A percentile compares a stretch with the other conserved stretches of the same genome.
phyloP scores from a whole-genome alignment of 2,888 invertebrate genomes.

The Aleiodes leptofemur region DNA sequence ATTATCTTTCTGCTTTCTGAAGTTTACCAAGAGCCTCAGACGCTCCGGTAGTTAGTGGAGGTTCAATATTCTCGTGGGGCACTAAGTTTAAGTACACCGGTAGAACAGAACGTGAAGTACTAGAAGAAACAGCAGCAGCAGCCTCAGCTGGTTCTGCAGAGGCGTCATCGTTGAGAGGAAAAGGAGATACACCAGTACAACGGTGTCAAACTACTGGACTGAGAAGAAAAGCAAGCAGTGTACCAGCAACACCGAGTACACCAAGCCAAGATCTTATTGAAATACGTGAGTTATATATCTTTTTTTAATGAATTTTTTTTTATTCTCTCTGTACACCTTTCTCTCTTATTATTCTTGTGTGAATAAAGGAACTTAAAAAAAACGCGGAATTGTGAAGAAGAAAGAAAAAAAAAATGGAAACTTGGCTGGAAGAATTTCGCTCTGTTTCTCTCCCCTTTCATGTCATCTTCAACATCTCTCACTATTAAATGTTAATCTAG shows the following conservation, averaged over 20 bases:
- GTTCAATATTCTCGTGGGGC: slow-evolving; percentile 94
- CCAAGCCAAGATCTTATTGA: slow-evolving; percentile 82
- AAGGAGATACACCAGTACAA: slow-evolving; percentile 78
- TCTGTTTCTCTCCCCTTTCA: not conserved
- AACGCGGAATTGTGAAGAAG: too few relatives aligned
- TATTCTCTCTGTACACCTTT: slow-evolving; percentile 2
- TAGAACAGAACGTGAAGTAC: slow-evolving; percentile 92
- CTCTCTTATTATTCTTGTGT: not conserved
- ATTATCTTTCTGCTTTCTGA: slow-evolving; percentile 54
- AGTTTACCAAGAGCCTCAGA: slow-evolving; percentile 92
- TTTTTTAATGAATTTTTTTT: slow-evolving; percentile 46
- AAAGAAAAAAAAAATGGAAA: too few relatives aligned
- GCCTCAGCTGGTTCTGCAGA: slow-evolving; percentile 37
- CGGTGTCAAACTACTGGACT: slow-evolving; percentile 81
- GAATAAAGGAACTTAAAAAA: too few relatives aligned
- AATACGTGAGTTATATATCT: slow-evolving; percentile 75
- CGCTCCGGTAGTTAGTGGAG: slow-evolving; percentile 91
- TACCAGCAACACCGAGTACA: slow-evolving; percentile 91
- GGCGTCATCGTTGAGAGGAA: slow-evolving; percentile 67
- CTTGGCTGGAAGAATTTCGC: too few relatives aligned
- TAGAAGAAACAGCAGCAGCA: slow-evolving; percentile 84
- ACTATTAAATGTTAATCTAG: slow-evolving; percentile 24
- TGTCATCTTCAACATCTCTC: slow-evolving; percentile 8
- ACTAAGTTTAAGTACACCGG: slow-evolving; percentile 96
- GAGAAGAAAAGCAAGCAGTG: slow-evolving; percentile 88